Percentiles rank a stretch among this genome's conserved stretches.
phyloP scores from a whole-genome alignment of 2,113 vertebrate genomes.

The Saccopteryx leptura region DNA sequence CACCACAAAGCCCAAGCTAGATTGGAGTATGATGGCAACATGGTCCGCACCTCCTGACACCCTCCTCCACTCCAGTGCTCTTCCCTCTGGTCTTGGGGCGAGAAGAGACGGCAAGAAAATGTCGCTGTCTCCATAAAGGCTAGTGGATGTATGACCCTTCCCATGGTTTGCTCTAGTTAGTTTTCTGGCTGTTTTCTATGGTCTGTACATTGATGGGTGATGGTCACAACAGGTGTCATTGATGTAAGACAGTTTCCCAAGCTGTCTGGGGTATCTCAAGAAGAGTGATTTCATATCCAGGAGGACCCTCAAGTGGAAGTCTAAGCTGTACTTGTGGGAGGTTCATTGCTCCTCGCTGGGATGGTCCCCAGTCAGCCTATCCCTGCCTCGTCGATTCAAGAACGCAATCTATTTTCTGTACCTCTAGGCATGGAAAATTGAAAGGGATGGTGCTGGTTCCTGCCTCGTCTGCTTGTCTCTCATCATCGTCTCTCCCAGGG shows the following conservation, averaged over 20 bases:
- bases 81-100: not conserved
- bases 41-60: not conserved
- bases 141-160: not conserved
- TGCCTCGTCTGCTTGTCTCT: not conserved
- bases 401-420: not conserved
- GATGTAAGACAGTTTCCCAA: not conserved
- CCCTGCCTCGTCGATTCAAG: not conserved
- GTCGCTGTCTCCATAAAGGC: not conserved
- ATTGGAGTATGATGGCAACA: not conserved
- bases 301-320: not conserved
- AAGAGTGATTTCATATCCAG: not conserved
- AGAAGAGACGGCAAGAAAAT: not conserved
- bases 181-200: not conserved
- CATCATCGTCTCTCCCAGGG: not conserved
- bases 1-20: not conserved
- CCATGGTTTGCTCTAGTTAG: no score
- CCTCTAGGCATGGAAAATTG: not conserved
- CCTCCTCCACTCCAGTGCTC: not conserved
- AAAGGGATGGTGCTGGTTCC: not conserved
- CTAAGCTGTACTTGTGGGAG: not conserved
- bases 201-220: not conserved
- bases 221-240: not conserved
- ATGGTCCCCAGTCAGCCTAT: not conserved
- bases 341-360: not conserved
- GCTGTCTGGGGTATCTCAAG: not conserved